phyloP scores from a whole-genome alignment of 2,888 invertebrate genomes.

The Zootermopsis nevadensis region DNA sequence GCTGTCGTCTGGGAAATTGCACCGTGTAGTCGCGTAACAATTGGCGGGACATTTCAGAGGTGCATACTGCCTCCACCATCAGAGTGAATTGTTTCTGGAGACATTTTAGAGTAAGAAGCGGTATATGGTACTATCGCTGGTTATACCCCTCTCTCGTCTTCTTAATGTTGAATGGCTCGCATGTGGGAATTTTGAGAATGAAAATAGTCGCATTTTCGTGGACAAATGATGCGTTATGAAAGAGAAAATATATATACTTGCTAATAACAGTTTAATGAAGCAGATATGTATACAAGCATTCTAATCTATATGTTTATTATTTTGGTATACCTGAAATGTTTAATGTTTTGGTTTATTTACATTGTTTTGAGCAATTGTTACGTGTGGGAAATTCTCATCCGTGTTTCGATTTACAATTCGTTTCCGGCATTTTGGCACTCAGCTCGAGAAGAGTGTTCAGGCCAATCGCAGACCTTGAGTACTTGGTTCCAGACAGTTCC shows the following conservation, averaged over 20 bases:
- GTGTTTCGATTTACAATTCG: not conserved
- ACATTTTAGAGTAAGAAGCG: too few relatives aligned
- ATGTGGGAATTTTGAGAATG: too few relatives aligned
- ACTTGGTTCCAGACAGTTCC: slow-evolving; percentile 81
- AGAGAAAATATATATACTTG: not conserved
- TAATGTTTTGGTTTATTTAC: not conserved
- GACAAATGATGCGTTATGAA: too few relatives aligned
- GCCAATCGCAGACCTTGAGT: slow-evolving; percentile 84
- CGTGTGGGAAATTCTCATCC: not conserved
- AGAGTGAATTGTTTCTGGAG: too few relatives aligned
- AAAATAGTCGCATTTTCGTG: too few relatives aligned
- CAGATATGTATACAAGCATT: not conserved
- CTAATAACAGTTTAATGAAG: not conserved
- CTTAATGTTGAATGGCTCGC: too few relatives aligned
- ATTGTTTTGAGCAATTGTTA: not conserved
- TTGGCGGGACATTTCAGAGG: too few relatives aligned
- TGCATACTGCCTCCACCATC: too few relatives aligned
- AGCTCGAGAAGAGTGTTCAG: slow-evolving; percentile 58
- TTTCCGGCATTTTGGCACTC: not conserved
- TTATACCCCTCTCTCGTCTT: too few relatives aligned
- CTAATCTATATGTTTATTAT: not conserved
- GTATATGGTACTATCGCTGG: too few relatives aligned
- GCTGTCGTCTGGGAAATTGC: too few relatives aligned
- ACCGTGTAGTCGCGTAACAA: too few relatives aligned
- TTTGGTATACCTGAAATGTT: not conserved